Evolutionary conservation across 2,888 invertebrate species (phyloP).

Genomic region (Marronus borbonicus): DNA sequence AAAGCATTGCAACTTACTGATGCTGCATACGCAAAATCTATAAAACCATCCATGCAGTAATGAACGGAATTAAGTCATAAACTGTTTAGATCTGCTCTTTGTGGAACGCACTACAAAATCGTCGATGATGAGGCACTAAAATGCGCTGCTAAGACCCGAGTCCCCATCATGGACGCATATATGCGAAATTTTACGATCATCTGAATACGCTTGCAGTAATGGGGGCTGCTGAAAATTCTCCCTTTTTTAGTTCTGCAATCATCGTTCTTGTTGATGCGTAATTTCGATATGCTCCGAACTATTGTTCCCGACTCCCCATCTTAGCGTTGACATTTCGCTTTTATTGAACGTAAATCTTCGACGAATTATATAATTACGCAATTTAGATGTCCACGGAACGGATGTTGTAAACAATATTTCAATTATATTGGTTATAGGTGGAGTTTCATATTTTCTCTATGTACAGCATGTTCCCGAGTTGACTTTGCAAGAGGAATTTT

Average conservation of each 20-base stretch:
- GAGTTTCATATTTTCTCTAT: background rate
- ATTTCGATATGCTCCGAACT: background rate
- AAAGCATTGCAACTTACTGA: background rate
- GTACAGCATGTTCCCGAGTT: too few species aligned
- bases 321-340: conserved; percentile 38
- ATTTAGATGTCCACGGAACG: conserved; percentile 47
- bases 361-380: conserved; percentile 45
- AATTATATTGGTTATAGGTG: conserved; percentile 35
- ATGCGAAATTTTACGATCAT: conserved; percentile 27
- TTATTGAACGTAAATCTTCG: conserved; percentile 48
- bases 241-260: background rate
- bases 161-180: background rate
- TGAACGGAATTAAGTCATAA: conserved; percentile 29
- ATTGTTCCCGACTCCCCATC: background rate
- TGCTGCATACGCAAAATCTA: background rate
- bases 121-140: background rate
- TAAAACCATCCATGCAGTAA: background rate
- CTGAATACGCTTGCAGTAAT: background rate
- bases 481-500: too few species aligned
- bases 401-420: conserved; percentile 49
- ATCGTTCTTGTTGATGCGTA: background rate
- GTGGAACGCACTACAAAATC: background rate
- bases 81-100: conserved; percentile 6
- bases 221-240: background rate
- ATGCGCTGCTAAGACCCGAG: background rate